phyloP scores from a whole-genome alignment of 2,113 vertebrate species.

The Ondatra zibethicus region DNA sequence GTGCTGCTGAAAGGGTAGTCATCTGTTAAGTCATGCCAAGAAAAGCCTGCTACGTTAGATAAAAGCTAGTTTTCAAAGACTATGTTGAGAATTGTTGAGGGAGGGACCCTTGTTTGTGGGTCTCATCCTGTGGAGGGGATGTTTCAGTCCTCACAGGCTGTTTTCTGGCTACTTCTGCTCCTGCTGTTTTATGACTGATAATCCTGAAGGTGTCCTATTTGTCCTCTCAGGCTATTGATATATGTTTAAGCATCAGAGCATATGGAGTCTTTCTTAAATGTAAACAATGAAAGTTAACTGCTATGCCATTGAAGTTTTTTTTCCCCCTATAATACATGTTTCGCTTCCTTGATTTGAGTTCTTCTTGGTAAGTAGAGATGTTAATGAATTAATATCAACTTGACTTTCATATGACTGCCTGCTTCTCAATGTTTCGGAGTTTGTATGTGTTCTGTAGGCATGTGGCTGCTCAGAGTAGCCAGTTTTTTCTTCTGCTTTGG shows the following conservation, averaged over 20 bases:
- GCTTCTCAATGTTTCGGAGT: background rate
- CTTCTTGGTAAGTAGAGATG: background rate
- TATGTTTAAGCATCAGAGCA: background rate
- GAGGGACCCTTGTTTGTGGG: background rate
- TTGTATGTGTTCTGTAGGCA: slow-evolving; percentile 8
- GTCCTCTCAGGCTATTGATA: background rate
- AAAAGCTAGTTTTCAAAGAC: background rate
- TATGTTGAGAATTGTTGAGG: background rate
- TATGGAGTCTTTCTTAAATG: background rate
- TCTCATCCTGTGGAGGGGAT: background rate
- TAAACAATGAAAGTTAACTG: background rate
- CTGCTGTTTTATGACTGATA: background rate
- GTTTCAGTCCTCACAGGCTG: background rate
- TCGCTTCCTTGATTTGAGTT: slow-evolving; percentile 51
- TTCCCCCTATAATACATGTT: background rate
- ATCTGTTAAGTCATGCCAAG: background rate
- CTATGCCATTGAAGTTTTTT: background rate
- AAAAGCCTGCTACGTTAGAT: background rate
- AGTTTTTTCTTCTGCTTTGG: slow-evolving; percentile 15
- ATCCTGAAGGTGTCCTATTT: background rate
- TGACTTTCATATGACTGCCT: background rate
- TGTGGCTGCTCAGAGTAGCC: background rate
- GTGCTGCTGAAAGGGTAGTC: background rate
- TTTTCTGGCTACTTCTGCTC: background rate
- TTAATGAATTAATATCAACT: background rate